Evolutionary conservation across 2,797 vertebrate species (phyloP).

Genomic region (Pteronotus mesoamericanus): DNA sequence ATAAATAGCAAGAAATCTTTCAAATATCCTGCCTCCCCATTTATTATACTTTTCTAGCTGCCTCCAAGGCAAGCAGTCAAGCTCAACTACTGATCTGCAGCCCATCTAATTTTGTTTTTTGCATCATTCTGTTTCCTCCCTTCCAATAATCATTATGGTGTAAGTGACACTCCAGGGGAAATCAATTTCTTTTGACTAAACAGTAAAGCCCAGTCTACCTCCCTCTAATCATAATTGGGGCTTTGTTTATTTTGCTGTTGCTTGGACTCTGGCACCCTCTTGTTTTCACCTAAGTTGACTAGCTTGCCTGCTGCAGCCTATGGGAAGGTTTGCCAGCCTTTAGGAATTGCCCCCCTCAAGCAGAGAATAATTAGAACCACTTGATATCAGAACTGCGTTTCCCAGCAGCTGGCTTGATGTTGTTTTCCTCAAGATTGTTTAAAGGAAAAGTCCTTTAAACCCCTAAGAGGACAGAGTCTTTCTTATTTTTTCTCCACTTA

Average conservation of each 20-base stretch:
- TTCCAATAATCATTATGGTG: constrained; percentile 73
- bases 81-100: constrained; percentile 66
- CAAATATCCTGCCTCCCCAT: not conserved
- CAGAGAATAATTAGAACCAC: constrained; percentile 69
- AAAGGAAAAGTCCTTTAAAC: constrained; percentile 52
- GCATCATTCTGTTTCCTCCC: constrained; percentile 66
- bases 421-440: constrained; percentile 62
- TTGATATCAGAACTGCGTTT: constrained; percentile 67
- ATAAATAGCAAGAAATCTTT: not conserved
- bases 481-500: constrained; percentile 50
- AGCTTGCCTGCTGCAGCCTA: constrained; percentile 54
- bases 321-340: constrained; percentile 10
- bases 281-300: constrained; percentile 36
- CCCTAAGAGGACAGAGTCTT: constrained; percentile 37
- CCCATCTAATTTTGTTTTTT: constrained; percentile 70
- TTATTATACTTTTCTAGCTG: constrained; percentile 53
- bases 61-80: constrained; percentile 65
- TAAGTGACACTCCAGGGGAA: constrained; percentile 76
- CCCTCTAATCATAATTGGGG: constrained; percentile 67
- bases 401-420: constrained; percentile 59
- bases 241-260: constrained; percentile 68
- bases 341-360: constrained; percentile 15
- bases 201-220: constrained; percentile 63
- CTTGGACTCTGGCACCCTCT: constrained; percentile 32
- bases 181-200: constrained; percentile 76